Conservation (phyloP, 30 jellyfish, hydroid and myxozoan genomes). For the Cassiopea xamachana region DNA sequence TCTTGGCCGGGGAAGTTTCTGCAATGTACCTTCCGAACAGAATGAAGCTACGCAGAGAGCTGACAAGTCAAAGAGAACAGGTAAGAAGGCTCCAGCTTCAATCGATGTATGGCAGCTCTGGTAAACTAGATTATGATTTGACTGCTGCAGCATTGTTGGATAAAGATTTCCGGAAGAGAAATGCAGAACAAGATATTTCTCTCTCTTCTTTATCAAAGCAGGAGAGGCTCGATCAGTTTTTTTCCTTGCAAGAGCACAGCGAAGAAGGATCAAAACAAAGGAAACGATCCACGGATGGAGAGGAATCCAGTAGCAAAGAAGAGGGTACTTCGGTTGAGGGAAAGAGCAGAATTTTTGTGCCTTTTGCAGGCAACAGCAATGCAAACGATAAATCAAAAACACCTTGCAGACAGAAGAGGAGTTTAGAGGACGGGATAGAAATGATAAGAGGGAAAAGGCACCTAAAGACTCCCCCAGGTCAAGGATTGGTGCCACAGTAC, state of each 20-base stretch:
- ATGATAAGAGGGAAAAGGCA: constrained; percentile 37
- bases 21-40: constrained; percentile 53
- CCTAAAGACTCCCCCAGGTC: constrained; percentile 82
- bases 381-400: constrained; percentile 49
- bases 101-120: constrained; percentile 62
- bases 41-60: constrained; percentile 51
- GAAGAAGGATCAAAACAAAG: not conserved
- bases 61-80: constrained; percentile 77
- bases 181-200: constrained; percentile 70
- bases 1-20: not conserved
- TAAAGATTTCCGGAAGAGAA: constrained; percentile 81
- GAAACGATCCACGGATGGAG: constrained; percentile 48
- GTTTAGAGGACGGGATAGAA: constrained; percentile 39
- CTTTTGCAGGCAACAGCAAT: constrained; percentile 42
- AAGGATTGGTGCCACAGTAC: constrained; percentile 93
- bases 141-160: constrained; percentile 67
- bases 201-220: constrained; percentile 23
- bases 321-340: constrained; percentile 20
- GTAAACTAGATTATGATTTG: constrained; percentile 40
- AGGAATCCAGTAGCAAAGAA: not conserved
- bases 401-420: constrained; percentile 85
- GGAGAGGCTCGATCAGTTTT: constrained; percentile 28
- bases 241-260: constrained; percentile 18
- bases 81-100: constrained; percentile 85
- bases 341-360: constrained; percentile 66